Base-by-base conservation (phyloP, 1,140 invertebrate genomes). In the Trachelipus rathkii region DNA sequence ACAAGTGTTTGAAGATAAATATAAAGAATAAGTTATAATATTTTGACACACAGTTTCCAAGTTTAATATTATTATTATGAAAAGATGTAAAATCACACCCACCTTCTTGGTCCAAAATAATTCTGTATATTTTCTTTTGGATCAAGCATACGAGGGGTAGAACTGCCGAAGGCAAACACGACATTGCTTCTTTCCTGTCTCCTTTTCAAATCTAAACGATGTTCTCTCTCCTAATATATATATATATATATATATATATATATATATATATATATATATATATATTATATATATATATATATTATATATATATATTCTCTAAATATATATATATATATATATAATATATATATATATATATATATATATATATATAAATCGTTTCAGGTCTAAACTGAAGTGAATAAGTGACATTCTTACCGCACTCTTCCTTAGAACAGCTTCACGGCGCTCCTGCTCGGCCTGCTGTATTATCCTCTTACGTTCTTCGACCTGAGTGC, bases 81-180 rank as follows among this genome's bases (percentile, higher is more conserved):
- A 33, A 33, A 3, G 33, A 6, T 33, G 33, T 3, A 33, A 33
- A 33, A 33, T 33, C 6, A 6, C 33, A 33, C 33, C 6, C 33
- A 82, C 82, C 82, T 80, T 60, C 82, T 78, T 9, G 81, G 53
- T 50, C 81, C 73, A 81, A 82, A 81, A 79, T 80, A 79, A 73
- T 73, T 77, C 19, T 60, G 50, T 44, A 50, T 44, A 76, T 45
- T 90, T 84, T 93, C 92, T 53, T 90, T 89, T 43, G 92, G 92
- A 83, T 95, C 93, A 81, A 95, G 85, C 87, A 94, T 91, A 76
- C 93, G 87, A 73, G 93, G 93, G 70, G 93, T 94, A 74, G 93
- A 95, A 82, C 93, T 95, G 60, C 93, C 93, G 86, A 95, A 95
- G 46, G 93, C 93, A 86, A 95, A 95, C 23, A 90, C 89, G 79